phyloP scores from a whole-genome alignment of 1,140 invertebrate genomes.

The Rhopalosiphum padi region DNA sequence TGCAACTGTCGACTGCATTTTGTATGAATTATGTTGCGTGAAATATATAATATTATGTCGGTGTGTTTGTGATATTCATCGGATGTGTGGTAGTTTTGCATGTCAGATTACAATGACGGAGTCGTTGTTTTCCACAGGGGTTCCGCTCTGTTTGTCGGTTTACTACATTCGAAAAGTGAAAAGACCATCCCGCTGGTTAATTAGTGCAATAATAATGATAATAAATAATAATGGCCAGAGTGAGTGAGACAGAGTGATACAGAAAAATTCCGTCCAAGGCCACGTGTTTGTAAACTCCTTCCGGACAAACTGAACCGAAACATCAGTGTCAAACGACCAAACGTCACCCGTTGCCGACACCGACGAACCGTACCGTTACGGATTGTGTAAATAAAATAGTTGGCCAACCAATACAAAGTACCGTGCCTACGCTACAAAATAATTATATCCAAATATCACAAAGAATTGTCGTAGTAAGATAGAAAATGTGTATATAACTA shows the following conservation, averaged over 20 bases:
- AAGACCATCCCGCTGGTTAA: conserved; percentile 54
- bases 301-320: conserved; percentile 57
- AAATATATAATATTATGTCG: neutral
- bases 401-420: conserved; percentile 34
- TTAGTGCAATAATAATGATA: conserved; percentile 53
- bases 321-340: conserved; percentile 56
- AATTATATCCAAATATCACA: conserved; percentile 18
- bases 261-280: conserved; percentile 51
- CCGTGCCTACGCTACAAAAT: neutral
- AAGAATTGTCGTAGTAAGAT: neutral
- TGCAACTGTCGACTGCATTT: neutral
- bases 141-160: conserved; percentile 57
- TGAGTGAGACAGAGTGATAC: neutral
- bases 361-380: conserved; percentile 43
- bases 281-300: conserved; percentile 54
- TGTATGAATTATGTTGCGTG: neutral
- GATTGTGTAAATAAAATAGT: conserved; percentile 51
- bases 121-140: conserved; percentile 42
- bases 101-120: conserved; percentile 32
- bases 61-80: neutral
- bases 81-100: conserved; percentile 24
- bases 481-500: neutral
- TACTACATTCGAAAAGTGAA: conserved; percentile 54
- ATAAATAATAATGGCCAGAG: conserved; percentile 19
- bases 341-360: conserved; percentile 19